Base-by-base conservation (phyloP, 2,888 invertebrate species). In the Melinaea marsaeus region DNA sequence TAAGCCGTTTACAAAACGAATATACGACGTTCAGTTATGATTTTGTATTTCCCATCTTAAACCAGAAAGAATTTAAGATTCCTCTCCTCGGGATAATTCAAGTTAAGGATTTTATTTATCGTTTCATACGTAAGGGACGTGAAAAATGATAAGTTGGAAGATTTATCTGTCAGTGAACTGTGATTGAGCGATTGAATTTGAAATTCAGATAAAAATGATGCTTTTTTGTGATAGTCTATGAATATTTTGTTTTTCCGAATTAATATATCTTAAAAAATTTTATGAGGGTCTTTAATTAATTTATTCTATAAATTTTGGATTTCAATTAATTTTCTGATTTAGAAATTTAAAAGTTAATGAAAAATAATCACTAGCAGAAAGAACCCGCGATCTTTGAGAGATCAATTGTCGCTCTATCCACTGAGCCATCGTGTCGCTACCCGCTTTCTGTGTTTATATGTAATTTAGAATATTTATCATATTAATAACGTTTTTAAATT, bases 1-100 rank as follows among this genome's bases (percentile, higher is more conserved):
- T 80, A 78, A 74, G 78, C 74, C 74, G 79, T 84, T 82, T 80
- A 75, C 72, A 71, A 77, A 78, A 78, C 75, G 79, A 80, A 82
- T 77, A 78, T 51, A 51, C 51, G 32, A 32, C 32, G 32, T n/a
- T 51, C 1, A 3, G 51, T 51, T 32, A 48, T 48, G 13, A 48
- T 48, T 76, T 75, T 75, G 72, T 62, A 45, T 55, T 56, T 22
- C 57, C 57, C 48, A 42, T 47, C 22, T 42, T 13, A 51, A 51
- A 51, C 5, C 51, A 51, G 22, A 51, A 51, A 5, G 51, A 51
- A 51, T 51, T 32, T 51, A 51, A 51, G 51, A 32, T 51, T 51
- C 32, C 51, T 51, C 13, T n/a, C 51, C 22, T 3, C 9, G 22
- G 51, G 32, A 51, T 51, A 9, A 51, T 51, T 51, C 51, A 7